phyloP scores from a whole-genome alignment of 2,113 vertebrate genomes.

The Marcusenius ussheri region DNA sequence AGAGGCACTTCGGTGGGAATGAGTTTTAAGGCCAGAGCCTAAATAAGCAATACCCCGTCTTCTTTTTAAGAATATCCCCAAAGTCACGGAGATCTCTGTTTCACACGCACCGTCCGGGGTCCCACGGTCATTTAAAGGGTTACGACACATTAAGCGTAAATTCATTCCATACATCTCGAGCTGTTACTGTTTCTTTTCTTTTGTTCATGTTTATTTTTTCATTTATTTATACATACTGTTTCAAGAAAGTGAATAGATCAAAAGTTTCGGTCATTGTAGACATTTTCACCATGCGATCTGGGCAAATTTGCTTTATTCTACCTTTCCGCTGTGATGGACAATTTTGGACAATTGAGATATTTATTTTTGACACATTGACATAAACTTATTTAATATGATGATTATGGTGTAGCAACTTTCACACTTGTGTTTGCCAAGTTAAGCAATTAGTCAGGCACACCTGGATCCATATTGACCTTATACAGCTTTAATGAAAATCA shows the following conservation, averaged over 20 bases:
- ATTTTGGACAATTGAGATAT: neutral
- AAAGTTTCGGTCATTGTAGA: neutral
- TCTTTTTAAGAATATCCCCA: neutral
- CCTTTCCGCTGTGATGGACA: neutral
- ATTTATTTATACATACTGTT: neutral
- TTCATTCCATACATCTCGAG: neutral
- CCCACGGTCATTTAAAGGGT: neutral
- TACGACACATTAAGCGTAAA: neutral
- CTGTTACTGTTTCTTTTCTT: neutral
- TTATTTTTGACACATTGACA: neutral
- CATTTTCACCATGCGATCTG: neutral
- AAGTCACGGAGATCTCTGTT: neutral
- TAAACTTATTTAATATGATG: neutral
- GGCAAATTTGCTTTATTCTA: neutral
- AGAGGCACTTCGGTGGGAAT: conserved; percentile 21
- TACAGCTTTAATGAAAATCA: neutral
- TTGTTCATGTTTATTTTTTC: neutral
- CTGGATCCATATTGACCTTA: neutral
- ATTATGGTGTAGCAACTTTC: neutral
- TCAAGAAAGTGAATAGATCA: neutral
- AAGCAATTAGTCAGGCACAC: neutral
- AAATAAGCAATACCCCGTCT: neutral
- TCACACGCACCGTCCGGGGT: neutral
- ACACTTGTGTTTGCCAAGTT: neutral
- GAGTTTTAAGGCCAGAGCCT: conserved; percentile 22